phyloP scores from a whole-genome alignment of 2,888 invertebrate species.

The Sinotaia quadrata region DNA sequence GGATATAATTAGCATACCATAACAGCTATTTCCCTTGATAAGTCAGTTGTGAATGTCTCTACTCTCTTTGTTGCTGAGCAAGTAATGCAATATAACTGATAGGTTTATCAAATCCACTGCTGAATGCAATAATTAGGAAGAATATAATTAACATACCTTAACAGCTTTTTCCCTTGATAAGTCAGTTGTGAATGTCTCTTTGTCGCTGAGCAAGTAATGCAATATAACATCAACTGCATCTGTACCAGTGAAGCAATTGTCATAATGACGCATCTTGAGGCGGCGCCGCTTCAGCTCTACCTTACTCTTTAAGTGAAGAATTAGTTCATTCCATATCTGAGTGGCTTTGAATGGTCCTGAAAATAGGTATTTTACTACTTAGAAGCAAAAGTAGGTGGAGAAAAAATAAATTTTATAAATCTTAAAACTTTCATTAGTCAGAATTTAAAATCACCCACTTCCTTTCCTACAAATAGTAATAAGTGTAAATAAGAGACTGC shows the following conservation, averaged over 20 bases:
- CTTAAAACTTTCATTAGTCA: too few relatives aligned
- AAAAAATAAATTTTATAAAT: too few relatives aligned
- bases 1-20: slow-evolving; percentile 48
- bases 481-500: too few relatives aligned
- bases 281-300: slow-evolving; percentile 65
- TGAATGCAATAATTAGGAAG: neutral
- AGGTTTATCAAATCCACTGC: too few relatives aligned
- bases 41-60: slow-evolving; percentile 58
- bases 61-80: slow-evolving; percentile 59
- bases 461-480: too few relatives aligned
- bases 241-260: slow-evolving; percentile 66
- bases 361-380: neutral
- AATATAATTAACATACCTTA: slow-evolving; percentile 48
- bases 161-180: slow-evolving; percentile 65
- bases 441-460: too few relatives aligned
- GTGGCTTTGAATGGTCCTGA: slow-evolving; percentile 67
- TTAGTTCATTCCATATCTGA: slow-evolving; percentile 69
- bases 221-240: slow-evolving; percentile 68
- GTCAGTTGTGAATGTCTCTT: slow-evolving; percentile 57
- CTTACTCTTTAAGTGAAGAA: slow-evolving; percentile 58
- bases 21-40: slow-evolving; percentile 64
- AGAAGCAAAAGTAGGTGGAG: too few relatives aligned
- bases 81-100: too few relatives aligned
- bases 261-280: slow-evolving; percentile 61
- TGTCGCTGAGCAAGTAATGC: slow-evolving; percentile 61